Evolutionary conservation across 37 sponge, comb jelly and placozoan genomes (phyloP).

Genomic region (Beroe ovata): DNA sequence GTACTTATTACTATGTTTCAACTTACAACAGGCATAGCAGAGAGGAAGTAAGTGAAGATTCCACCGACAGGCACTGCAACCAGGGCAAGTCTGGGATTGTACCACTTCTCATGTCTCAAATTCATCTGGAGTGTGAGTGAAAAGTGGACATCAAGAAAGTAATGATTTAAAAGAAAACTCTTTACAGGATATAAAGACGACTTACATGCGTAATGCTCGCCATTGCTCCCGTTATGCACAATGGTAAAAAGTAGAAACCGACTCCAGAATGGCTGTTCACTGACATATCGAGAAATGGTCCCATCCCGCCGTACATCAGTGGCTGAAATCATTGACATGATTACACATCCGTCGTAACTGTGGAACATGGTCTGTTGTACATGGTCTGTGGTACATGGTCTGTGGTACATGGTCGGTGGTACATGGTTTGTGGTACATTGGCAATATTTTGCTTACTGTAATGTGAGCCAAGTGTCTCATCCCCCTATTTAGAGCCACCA

Average conservation of each 20-base stretch:
- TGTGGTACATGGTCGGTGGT: too few relatives aligned
- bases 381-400: too few relatives aligned
- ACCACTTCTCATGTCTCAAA: slow-evolving; percentile 53
- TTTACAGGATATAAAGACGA: not conserved
- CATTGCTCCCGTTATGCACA: not conserved
- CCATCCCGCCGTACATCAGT: slow-evolving; percentile 22
- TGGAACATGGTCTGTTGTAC: too few relatives aligned
- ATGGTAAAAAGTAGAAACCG: not conserved
- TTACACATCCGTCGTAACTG: too few relatives aligned
- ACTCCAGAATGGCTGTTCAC: slow-evolving; percentile 17
- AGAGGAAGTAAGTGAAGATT: slow-evolving; percentile 11
- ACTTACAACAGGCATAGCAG: not conserved
- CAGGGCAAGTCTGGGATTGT: slow-evolving; percentile 13
- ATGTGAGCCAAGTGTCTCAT: slow-evolving; percentile 26
- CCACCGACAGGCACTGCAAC: slow-evolving; percentile 13
- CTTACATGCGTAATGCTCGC: slow-evolving; percentile 4
- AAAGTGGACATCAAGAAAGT: too few relatives aligned
- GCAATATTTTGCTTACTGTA: not conserved
- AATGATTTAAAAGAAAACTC: too few relatives aligned
- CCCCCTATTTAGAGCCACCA: slow-evolving; percentile 15
- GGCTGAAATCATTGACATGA: too few relatives aligned
- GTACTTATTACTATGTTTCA: too few relatives aligned
- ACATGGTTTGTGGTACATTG: too few relatives aligned
- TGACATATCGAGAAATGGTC: slow-evolving; percentile 50
- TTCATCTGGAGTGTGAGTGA: too few relatives aligned